These are phyloP conservation scores for Sipunculus nudus DNA, from an alignment of 2,888 invertebrate species.

Conservation along the genomic window DNA sequence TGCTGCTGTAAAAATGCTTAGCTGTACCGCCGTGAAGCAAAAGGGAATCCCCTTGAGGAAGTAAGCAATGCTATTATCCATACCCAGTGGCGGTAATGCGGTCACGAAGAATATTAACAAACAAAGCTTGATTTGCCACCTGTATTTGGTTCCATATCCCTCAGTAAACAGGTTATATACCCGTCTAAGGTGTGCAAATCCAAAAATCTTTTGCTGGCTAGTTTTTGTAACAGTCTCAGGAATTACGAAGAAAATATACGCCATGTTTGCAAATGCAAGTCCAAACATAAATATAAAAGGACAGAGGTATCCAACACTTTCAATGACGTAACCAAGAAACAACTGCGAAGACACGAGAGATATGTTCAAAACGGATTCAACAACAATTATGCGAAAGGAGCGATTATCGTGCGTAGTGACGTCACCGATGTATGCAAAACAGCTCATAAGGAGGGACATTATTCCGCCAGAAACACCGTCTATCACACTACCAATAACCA, in stretches of 20 bases:
- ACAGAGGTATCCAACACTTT: constrained; percentile 1
- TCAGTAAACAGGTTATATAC: constrained; percentile 1
- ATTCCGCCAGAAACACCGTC: constrained; percentile 2
- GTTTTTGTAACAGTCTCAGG: background rate
- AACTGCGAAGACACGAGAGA: background rate
- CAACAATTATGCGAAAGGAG: constrained; percentile 6
- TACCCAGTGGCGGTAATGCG: too few species aligned
- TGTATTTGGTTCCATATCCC: background rate
- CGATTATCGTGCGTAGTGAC: constrained; percentile 1
- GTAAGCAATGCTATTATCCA: too few species aligned
- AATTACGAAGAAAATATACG: background rate
- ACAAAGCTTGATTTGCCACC: constrained; percentile 5
- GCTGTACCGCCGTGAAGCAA: too few species aligned
- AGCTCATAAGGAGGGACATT: background rate
- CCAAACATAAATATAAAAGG: background rate
- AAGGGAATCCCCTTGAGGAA: too few species aligned
- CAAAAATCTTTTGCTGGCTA: too few species aligned
- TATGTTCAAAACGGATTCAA: background rate
- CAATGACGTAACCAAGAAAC: constrained; percentile 3
- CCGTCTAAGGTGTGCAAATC: too few species aligned
- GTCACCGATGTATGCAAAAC: constrained; percentile 13
- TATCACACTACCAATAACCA: background rate
- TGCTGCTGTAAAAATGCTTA: too few species aligned
- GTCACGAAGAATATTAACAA: constrained; percentile 1
- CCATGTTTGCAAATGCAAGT: background rate